Base-by-base conservation (phyloP, 35 echinoderm and acorn worm genomes). In the Anneissia japonica region DNA sequence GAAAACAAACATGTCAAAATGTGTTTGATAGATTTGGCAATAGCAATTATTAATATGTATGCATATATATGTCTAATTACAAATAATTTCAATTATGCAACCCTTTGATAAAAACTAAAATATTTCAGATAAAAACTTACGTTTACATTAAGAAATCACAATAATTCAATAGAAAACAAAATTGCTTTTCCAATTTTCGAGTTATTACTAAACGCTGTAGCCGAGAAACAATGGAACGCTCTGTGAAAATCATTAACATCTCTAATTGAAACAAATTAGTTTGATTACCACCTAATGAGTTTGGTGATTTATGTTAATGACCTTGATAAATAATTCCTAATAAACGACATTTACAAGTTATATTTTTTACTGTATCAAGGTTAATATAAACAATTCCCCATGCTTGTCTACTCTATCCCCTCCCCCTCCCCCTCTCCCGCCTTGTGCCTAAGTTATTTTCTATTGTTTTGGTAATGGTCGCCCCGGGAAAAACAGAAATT, bases 321-420 rank as follows among this genome's bases (percentile, higher is more conserved):
- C 51, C 51, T 64, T 64, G 51, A 64, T 64, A 64, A 64, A 64
- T 64, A 64, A 64, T 64, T 64, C 51, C 5, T 19, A 64, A 64
- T 64, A 64, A n/a, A 64, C 51, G 51, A 64, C 51, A 64, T 64
- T 64, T 64, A 64, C 51, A 64, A 64, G 51, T 64, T n/a, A n/a
- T n/a, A 64, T 64, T 64, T 64, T 64, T 45, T 45, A 4, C 26
- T 12, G 51, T 23, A 64, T 64, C 51, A 64, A 64, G 51, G 51
- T 64, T 64, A 64, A 64, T 64, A 23, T 64, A 64, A 64, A 64
- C 51, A 23, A 64, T 64, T 23, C 6, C 51, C 51, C 10, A 64
- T 23, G 51, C n/a, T n/a, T n/a, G n/a, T n/a, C n/a, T n/a, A 64
- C 11, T 64, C 51, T 64, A 64, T 9, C 51, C 51, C 51, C 51